These are phyloP conservation scores for Rhizoglyphus robini DNA, from an alignment of 1,140 invertebrate genomes.

Conservation along the genomic window DNA sequence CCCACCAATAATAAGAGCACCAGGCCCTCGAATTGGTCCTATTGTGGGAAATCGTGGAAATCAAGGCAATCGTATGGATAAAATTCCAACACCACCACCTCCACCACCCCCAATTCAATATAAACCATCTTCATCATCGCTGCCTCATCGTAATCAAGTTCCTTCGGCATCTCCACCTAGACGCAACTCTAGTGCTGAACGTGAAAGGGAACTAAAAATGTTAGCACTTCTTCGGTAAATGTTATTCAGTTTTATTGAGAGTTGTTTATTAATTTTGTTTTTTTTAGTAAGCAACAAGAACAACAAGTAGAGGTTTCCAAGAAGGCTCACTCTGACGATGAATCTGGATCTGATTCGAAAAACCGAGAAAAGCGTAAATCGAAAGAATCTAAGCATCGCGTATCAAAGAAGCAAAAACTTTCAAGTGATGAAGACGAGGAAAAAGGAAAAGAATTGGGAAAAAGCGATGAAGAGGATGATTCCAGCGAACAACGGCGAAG, in stretches of 20 bases:
- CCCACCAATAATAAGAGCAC: background rate
- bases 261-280: background rate
- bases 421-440: too few relatives aligned
- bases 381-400: too few relatives aligned
- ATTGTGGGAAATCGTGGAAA: background rate
- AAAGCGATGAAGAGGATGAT: background rate
- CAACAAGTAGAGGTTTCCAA: background rate
- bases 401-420: too few relatives aligned
- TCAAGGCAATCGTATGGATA: background rate
- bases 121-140: background rate
- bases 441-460: too few relatives aligned
- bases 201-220: background rate
- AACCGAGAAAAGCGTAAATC: too few relatives aligned
- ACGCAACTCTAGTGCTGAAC: background rate
- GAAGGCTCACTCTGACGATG: background rate
- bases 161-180: background rate
- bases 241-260: background rate
- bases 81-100: conserved; percentile 1
- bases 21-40: background rate
- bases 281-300: background rate
- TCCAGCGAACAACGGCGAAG: background rate
- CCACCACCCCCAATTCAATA: background rate
- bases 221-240: background rate
- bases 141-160: background rate
- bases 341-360: background rate